Percentiles rank a stretch among this genome's conserved stretches.
phyloP scores from a whole-genome alignment of 2,888 invertebrate genomes.

The Epinotia ramella region DNA sequence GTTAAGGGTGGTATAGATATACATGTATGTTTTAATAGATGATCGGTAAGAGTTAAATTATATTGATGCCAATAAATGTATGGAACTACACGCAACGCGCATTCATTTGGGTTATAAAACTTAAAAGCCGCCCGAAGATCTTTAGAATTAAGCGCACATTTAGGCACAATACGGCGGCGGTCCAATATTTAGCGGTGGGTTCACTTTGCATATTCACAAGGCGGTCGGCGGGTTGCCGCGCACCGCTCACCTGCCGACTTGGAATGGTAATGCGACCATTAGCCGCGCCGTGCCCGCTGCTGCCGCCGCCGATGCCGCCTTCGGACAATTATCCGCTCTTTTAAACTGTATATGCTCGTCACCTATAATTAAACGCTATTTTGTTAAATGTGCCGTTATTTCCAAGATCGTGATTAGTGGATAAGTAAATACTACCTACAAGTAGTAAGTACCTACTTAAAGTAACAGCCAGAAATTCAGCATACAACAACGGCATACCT shows the following conservation, averaged over 20 bases:
- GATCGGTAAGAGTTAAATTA: too few species aligned
- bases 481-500: too few species aligned
- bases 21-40: background rate
- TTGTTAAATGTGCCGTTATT: background rate
- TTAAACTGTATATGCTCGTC: slow-evolving; percentile 34
- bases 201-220: slow-evolving; percentile 80
- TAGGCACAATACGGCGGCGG: slow-evolving; percentile 66
- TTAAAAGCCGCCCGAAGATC: slow-evolving; percentile 35
- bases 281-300: slow-evolving; percentile 57
- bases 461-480: too few species aligned
- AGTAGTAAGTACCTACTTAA: too few species aligned
- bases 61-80: background rate
- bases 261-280: slow-evolving; percentile 76
- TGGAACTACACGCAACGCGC: slow-evolving; percentile 8
- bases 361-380: slow-evolving; percentile 15
- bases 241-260: slow-evolving; percentile 68
- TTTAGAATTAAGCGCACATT: slow-evolving; percentile 54
- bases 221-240: slow-evolving; percentile 62
- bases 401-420: background rate
- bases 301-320: slow-evolving; percentile 44
- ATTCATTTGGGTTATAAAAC: slow-evolving; percentile 30
- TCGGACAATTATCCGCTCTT: slow-evolving; percentile 44
- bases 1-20: background rate
- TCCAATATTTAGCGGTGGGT: slow-evolving; percentile 72
- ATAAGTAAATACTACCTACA: background rate